phyloP scores from a whole-genome alignment of 2,113 vertebrate species.

The Paradisaea rubra region DNA sequence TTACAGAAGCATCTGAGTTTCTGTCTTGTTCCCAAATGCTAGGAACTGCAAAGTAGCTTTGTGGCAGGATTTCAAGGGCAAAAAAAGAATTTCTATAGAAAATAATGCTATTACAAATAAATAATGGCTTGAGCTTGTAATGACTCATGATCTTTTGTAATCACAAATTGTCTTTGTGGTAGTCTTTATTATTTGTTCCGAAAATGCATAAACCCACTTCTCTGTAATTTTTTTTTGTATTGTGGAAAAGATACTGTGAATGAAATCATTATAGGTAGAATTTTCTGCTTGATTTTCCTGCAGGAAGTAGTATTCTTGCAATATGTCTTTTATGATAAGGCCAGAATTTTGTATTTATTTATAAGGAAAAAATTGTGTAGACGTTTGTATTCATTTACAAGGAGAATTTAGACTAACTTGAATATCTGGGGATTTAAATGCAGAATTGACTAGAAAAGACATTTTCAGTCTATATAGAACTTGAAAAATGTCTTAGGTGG shows the following conservation, averaged over 20 bases:
- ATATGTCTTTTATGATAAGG: neutral
- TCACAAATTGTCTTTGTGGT: neutral
- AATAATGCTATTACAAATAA: neutral
- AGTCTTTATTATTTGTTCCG: neutral
- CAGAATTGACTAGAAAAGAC: neutral
- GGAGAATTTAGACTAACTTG: neutral
- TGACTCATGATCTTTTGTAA: neutral
- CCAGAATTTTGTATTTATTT: neutral
- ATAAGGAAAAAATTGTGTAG: neutral
- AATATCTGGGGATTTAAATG: neutral
- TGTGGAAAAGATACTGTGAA: neutral
- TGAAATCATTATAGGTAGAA: neutral
- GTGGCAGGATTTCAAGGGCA: neutral
- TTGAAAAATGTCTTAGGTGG: neutral
- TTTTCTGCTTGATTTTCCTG: neutral
- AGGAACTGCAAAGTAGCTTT: neutral
- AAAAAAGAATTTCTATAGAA: neutral
- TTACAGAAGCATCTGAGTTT: neutral
- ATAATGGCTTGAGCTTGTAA: neutral
- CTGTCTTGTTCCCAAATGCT: neutral
- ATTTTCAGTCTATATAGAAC: neutral
- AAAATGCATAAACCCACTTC: neutral
- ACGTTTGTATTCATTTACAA: neutral
- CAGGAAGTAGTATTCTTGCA: neutral
- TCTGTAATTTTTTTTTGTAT: neutral